A percentile compares a stretch with the other conserved stretches of the same genome.
phyloP scores from a whole-genome alignment of 1,140 invertebrate genomes.

The Trichonephila clavata region DNA sequence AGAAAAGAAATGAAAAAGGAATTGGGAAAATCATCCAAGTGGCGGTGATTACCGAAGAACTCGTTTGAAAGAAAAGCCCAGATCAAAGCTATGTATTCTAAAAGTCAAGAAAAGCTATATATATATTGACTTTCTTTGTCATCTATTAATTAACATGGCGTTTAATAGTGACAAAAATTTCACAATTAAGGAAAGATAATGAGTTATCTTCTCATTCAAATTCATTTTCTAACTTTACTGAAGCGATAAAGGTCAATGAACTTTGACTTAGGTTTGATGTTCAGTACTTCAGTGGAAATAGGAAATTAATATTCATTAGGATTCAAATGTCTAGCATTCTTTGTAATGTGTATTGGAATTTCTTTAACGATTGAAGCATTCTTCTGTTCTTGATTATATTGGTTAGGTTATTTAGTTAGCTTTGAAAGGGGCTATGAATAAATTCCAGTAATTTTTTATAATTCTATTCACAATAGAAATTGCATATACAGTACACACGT shows the following conservation, averaged over 20 bases:
- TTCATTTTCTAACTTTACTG: neutral
- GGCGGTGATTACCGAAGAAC: slow-evolving; percentile 58
- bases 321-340: neutral
- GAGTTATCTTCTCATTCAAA: neutral
- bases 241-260: neutral
- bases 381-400: too few species aligned
- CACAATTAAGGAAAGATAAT: slow-evolving; percentile 57
- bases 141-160: slow-evolving; percentile 56
- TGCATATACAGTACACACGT: too few species aligned
- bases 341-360: neutral
- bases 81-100: slow-evolving; percentile 21
- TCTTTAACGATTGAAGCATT: neutral
- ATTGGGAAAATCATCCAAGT: slow-evolving; percentile 38
- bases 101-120: slow-evolving; percentile 13
- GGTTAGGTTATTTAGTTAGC: too few species aligned
- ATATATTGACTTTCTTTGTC: slow-evolving; percentile 51
- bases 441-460: too few species aligned
- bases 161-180: slow-evolving; percentile 69
- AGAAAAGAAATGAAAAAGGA: neutral
- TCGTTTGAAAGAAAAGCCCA: slow-evolving; percentile 13
- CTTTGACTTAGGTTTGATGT: neutral
- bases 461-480: too few species aligned
- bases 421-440: too few species aligned
- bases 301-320: slow-evolving; percentile 4
- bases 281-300: neutral